Evolutionary conservation across 2,113 vertebrate species (phyloP).

Genomic region (Turdus rufiventris): DNA sequence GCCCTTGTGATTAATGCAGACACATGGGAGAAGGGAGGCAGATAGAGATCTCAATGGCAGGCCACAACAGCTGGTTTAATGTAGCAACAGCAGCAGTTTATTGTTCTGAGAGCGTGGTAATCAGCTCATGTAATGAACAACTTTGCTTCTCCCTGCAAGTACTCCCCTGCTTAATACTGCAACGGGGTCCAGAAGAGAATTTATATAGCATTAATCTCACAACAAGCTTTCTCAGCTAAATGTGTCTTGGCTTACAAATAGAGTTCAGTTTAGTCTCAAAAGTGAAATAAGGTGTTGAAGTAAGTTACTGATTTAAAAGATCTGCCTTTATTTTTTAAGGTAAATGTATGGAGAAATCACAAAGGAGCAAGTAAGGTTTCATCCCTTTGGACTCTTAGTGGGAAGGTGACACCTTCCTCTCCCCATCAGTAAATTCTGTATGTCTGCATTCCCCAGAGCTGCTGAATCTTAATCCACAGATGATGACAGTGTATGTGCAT

Average conservation of each 20-base stretch:
- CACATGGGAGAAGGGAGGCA: not conserved
- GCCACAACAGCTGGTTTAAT: not conserved
- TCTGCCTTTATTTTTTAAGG: not conserved
- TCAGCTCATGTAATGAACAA: not conserved
- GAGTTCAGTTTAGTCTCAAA: not conserved
- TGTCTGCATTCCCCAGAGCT: not conserved
- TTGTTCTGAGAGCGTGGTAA: not conserved
- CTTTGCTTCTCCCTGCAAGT: not conserved
- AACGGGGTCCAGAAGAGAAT: not conserved
- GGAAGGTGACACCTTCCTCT: not conserved
- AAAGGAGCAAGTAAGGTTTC: not conserved
- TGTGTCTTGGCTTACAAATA: not conserved
- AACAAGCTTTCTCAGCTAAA: not conserved
- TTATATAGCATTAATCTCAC: not conserved
- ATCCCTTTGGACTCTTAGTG: not conserved
- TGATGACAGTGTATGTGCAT: fast-evolving
- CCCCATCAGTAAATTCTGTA: not conserved
- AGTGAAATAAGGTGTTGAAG: not conserved
- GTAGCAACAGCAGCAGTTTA: not conserved
- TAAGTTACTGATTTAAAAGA: not conserved
- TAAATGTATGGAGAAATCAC: not conserved
- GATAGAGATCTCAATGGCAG: not conserved
- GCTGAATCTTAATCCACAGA: not conserved
- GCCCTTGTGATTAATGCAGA: not conserved
- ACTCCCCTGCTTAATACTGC: not conserved